Evolutionary conservation across 1,140 invertebrate species (phyloP), one percentile per base, ranked within the genome.

Genomic region (Aplysia californica): DNA sequence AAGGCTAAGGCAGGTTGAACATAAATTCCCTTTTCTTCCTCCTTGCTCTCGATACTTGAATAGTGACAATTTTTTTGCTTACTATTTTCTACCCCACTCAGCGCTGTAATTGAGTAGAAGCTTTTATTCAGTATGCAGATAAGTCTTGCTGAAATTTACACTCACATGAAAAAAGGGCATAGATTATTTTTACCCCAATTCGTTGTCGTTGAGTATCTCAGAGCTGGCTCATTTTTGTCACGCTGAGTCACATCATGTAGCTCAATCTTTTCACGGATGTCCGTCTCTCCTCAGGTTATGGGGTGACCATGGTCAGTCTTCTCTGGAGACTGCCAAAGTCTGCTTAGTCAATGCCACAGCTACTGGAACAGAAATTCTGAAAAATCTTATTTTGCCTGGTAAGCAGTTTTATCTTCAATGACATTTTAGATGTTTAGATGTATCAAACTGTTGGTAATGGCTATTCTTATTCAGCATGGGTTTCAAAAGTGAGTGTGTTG

Each of bases 331-430:
- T 68, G 94, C 96, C 35, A 94, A 96, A 89, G 93, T 99, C 84
- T 99, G 98, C 88, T 86, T 99, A 4, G 95, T 99, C 78, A 98
- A 98, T 92, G 96, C 96, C 1, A 97, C 94, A 72, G 96, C 96
- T 15, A 92, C 97, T 68, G 97, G 97, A 38, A 98, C 96, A 56
- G 98, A 99, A 92, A 94, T 96, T 69, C 89, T 99, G 31, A 99
- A 99, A 90, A 96, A 96, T 65, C 91, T 99, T 18, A 94, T 99
- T 23, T 90, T 99, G 38, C 97, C 98, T 70, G 97, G 97, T 88
- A 77, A 41, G 35, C 39, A 18, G 21, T 66, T 39, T 18, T 50
- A 31, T 23, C 26, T 26, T 68, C n/a, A n/a, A n/a, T n/a, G n/a
- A n/a, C n/a, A n/a, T n/a, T n/a, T n/a, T n/a, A n/a, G n/a, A n/a